These are phyloP conservation scores for Smutsia gigantea DNA, from an alignment of 2,797 vertebrate species.

Conservation along the genomic window DNA sequence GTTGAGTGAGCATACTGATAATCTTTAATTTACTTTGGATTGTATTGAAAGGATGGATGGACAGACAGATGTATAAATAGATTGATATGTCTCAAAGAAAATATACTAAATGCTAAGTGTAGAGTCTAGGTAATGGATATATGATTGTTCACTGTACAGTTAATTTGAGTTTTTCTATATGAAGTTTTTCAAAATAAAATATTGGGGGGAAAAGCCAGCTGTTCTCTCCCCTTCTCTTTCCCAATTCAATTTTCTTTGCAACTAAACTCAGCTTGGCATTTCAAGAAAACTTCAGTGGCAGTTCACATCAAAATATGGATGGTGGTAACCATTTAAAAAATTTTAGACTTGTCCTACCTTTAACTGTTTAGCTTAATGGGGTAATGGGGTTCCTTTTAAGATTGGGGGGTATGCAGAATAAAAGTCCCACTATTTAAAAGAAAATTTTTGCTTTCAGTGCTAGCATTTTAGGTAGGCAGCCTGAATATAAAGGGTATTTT, in stretches of 20 bases:
- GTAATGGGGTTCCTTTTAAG: not conserved
- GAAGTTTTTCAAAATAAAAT: not conserved
- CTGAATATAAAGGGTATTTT: not conserved
- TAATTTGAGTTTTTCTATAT: not conserved
- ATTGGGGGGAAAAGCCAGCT: not conserved
- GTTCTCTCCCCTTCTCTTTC: not conserved
- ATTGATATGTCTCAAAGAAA: not conserved
- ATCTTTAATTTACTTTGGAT: not conserved
- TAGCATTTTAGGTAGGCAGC: not conserved
- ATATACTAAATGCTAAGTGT: not conserved
- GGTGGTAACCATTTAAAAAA: not conserved
- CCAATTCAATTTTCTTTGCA: not conserved
- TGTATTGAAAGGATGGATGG: not conserved
- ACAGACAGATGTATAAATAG: not conserved
- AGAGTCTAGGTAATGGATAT: not conserved
- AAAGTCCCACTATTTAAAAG: not conserved
- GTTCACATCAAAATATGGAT: conserved; percentile 21
- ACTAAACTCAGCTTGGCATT: conserved; percentile 5
- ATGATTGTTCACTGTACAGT: not conserved
- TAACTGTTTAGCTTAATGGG: not conserved
- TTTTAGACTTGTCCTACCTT: not conserved
- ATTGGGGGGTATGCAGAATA: not conserved
- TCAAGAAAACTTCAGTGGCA: conserved; percentile 16
- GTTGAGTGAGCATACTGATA: not conserved
- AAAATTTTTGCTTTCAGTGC: not conserved